Evolutionary conservation across 1,140 invertebrate species (phyloP), one percentile per base, ranked within the genome.

Genomic region (Steinernema feltiae): DNA sequence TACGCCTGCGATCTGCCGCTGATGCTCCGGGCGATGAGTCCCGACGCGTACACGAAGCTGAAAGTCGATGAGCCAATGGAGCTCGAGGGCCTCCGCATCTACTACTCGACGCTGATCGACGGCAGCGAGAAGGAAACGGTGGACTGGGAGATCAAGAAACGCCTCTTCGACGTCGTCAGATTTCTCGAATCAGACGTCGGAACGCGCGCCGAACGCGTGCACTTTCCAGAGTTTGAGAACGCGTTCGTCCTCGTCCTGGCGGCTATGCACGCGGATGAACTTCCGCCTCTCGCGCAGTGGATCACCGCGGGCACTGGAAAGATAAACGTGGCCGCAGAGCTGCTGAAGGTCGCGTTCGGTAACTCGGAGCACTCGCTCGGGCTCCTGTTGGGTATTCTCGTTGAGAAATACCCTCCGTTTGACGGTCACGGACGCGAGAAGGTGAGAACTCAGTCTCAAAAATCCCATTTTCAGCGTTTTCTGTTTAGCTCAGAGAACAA

Each of bases 81-180:
- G 70, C 73, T 84, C n/a, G 69, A 71, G 17, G 80, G 78, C 21
- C 24, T 84, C 0, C 63, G 77, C 7, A 46, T 86, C 31, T 85
- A 84, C 73, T 86, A 86, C 72, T 85, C 85, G 80, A 74, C 53
- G 7, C 53, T 15, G 7, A 31, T 41, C 32, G 32, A 76, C 35
- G 53, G 53, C 24, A 17, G 24, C 24, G 53, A 63, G 7, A 15
- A n/a, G 24, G 30, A 76, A 30, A 31, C 74, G 18, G 53, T 75
- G 53, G 53, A 63, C 24, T 12, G 53, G 24, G 53, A 63, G 24
- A 63, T 63, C 53, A 27, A 17, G 12, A 46, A 63, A 27, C 15
- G 53, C 53, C 15, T 63, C 53, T 63, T 17, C 53, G 53, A 63
- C 53, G 53, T 63, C 24, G 53, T 63, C 53, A 7, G 53, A 7